Conservation (phyloP, 2,888 invertebrate species). For the Sacculina carcini region DNA sequence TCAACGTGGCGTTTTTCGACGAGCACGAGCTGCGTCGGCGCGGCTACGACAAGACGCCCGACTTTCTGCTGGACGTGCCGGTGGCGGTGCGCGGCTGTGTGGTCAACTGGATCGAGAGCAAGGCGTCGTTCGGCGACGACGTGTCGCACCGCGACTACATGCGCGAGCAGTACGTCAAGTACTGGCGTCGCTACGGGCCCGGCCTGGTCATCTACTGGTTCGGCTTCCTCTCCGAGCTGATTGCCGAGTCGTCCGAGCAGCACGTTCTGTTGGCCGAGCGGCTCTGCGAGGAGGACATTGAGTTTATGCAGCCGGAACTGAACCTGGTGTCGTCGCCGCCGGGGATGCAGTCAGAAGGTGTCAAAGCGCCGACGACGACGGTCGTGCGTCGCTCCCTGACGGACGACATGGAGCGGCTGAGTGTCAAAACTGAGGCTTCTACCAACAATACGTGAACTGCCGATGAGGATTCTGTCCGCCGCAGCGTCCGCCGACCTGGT, state of each 20-base stretch:
- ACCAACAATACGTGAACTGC: too few relatives aligned
- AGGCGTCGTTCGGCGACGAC: slow-evolving; percentile 73
- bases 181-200: slow-evolving; percentile 77
- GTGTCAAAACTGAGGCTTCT: too few relatives aligned
- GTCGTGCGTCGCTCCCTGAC: too few relatives aligned
- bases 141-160: slow-evolving; percentile 52
- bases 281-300: not conserved
- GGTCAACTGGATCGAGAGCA: slow-evolving; percentile 87
- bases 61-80: slow-evolving; percentile 66
- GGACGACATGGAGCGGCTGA: too few relatives aligned
- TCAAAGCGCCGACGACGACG: too few relatives aligned
- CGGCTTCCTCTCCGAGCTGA: slow-evolving; percentile 33
- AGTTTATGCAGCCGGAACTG: not conserved
- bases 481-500: too few relatives aligned
- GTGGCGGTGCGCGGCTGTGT: slow-evolving; percentile 58
- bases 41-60: slow-evolving; percentile 87
- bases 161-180: slow-evolving; percentile 58
- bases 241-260: not conserved
- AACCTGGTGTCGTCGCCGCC: too few relatives aligned
- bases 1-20: slow-evolving; percentile 36
- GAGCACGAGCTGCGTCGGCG: slow-evolving; percentile 49
- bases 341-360: too few relatives aligned
- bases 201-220: slow-evolving; percentile 91
- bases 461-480: too few relatives aligned
- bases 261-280: not conserved